A percentile compares a stretch with the other conserved stretches of the same genome.
phyloP scores from a whole-genome alignment of 1,140 invertebrate genomes.

The Araneus ventricosus region DNA sequence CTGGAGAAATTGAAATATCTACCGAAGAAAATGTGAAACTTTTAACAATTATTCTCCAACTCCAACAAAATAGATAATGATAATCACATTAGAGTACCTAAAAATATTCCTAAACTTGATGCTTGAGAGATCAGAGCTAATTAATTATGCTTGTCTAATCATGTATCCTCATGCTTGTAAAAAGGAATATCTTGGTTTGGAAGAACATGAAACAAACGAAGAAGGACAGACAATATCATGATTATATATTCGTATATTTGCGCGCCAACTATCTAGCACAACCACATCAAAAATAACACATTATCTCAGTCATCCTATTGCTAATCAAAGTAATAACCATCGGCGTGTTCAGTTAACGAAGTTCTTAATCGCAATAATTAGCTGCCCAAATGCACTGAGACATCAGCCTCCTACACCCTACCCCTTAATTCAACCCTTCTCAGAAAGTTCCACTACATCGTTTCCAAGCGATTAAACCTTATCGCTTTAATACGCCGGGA shows the following conservation, averaged over 20 bases:
- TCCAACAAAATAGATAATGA: not conserved
- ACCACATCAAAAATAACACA: not conserved
- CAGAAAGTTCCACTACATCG: not conserved
- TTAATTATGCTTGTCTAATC: not conserved
- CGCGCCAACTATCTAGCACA: no score
- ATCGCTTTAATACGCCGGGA: conserved; percentile 1
- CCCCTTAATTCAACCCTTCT: not conserved
- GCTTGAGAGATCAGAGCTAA: not conserved
- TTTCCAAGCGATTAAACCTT: conserved; percentile 48
- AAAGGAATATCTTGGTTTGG: not conserved
- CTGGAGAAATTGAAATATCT: not conserved
- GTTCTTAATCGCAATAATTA: conserved; percentile 27
- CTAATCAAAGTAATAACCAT: conserved; percentile 13
- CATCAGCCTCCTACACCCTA: not conserved
- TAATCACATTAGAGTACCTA: not conserved
- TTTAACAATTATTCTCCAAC: not conserved
- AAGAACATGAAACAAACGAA: no score
- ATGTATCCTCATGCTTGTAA: not conserved
- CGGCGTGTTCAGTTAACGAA: not conserved
- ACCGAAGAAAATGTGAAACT: not conserved
- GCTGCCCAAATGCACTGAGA: not conserved
- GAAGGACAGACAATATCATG: conserved; percentile 9
- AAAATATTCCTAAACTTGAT: not conserved
- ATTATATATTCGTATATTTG: no score
- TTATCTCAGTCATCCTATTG: conserved; percentile 44